Evolutionary conservation across 2,113 vertebrate genomes (phyloP).

Genomic region (Ictidomys tridecemlineatus): DNA sequence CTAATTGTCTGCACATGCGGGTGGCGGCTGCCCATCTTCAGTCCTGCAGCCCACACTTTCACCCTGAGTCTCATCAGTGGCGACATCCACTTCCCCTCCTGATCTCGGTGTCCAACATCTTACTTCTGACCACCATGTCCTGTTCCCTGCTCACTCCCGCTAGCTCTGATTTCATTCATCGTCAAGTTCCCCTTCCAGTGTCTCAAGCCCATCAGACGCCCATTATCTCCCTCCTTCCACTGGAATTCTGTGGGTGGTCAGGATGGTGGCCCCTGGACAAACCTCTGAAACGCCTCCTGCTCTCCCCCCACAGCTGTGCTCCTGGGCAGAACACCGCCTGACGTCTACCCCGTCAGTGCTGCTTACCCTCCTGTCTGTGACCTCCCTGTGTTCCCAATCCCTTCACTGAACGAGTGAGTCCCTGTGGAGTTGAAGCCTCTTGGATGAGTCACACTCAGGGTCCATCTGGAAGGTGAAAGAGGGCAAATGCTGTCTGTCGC

Average conservation of each 20-base stretch:
- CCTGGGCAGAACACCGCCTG: background rate
- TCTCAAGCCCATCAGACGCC: background rate
- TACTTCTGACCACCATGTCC: background rate
- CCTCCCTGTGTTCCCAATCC: no score
- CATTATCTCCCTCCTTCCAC: background rate
- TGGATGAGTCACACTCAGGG: no score
- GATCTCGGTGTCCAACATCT: background rate
- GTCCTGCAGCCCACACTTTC: no score
- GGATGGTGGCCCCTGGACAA: no score
- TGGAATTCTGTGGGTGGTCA: background rate
- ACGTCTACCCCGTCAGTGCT: background rate
- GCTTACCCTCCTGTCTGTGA: background rate
- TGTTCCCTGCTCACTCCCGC: background rate
- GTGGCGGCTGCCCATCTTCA: background rate
- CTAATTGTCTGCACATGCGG: background rate
- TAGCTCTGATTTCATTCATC: no score
- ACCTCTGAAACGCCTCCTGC: background rate
- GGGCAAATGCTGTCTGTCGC: background rate
- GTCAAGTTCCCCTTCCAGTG: no score
- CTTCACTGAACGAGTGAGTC: background rate
- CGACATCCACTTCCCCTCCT: rapidly evolving
- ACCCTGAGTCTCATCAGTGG: background rate
- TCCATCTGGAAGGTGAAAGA: background rate
- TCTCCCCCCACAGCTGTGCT: background rate
- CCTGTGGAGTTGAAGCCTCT: background rate